Evolutionary conservation across 2,888 invertebrate genomes (phyloP).

Genomic region (Palloptera scutellata): DNA sequence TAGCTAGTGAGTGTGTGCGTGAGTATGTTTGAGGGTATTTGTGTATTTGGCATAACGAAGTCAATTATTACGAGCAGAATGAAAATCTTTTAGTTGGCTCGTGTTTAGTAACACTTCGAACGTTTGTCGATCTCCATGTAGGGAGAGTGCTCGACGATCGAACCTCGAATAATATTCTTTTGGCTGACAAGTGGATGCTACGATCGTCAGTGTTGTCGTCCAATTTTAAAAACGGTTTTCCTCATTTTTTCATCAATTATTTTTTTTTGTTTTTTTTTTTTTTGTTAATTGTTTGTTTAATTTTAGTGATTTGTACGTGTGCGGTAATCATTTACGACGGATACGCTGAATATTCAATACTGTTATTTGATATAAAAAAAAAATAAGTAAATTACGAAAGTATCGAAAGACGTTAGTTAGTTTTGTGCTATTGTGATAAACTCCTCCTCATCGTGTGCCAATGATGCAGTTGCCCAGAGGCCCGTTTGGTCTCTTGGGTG

Average conservation of each 20-base stretch:
- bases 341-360: too few relatives aligned
- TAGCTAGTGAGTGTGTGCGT: conserved; percentile 22
- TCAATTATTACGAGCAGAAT: conserved; percentile 41
- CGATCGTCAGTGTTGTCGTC: conserved; percentile 17
- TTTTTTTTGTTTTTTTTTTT: too few relatives aligned
- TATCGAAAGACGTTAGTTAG: conserved; percentile 16
- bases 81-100: conserved; percentile 59
- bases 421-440: conserved; percentile 18
- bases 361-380: too few relatives aligned
- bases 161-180: conserved; percentile 41
- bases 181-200: conserved; percentile 41
- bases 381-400: too few relatives aligned
- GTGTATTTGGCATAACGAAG: conserved; percentile 15
- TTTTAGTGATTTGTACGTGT: too few relatives aligned
- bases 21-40: background rate
- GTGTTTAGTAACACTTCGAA: conserved; percentile 65
- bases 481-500: conserved; percentile 61
- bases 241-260: too few relatives aligned
- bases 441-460: conserved; percentile 31
- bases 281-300: too few relatives aligned
- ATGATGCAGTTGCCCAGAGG: conserved; percentile 61
- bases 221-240: too few relatives aligned
- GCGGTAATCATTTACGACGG: too few relatives aligned
- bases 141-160: conserved; percentile 61
- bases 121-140: conserved; percentile 65